Evolutionary conservation across 2,888 invertebrate genomes (phyloP).

Genomic region (Lutraria lutraria): DNA sequence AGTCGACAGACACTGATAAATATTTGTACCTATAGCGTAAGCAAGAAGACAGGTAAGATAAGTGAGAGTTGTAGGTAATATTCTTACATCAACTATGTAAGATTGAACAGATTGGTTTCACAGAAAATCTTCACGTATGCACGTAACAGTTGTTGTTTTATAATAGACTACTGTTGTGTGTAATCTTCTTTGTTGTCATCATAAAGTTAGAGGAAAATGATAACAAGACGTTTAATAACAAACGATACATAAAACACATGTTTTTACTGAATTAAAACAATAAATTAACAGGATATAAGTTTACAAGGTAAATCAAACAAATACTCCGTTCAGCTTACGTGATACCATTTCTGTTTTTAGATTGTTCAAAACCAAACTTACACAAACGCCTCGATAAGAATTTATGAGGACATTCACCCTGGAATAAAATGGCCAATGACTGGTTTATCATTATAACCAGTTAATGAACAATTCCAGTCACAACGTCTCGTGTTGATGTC

Average conservation of each 20-base stretch:
- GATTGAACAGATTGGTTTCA: neutral
- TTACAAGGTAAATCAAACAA: too few species aligned
- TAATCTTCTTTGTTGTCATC: constrained; percentile 6
- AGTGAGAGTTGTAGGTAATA: neutral
- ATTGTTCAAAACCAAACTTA: too few species aligned
- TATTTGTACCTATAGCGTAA: neutral
- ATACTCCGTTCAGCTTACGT: too few species aligned
- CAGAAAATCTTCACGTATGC: neutral
- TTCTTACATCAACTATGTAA: neutral
- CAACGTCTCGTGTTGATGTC: too few species aligned
- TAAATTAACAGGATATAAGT: neutral
- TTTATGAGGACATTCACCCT: too few species aligned
- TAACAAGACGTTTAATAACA: neutral
- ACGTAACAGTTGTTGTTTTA: neutral
- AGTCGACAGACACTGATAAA: neutral
- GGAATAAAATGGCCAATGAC: too few species aligned
- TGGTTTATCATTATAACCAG: too few species aligned
- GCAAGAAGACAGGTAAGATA: neutral
- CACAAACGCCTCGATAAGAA: too few species aligned
- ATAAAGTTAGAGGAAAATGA: neutral
- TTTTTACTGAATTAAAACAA: neutral
- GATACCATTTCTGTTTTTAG: too few species aligned
- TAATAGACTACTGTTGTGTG: neutral
- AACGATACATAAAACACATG: neutral
- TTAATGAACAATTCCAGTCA: too few species aligned